phyloP scores from a whole-genome alignment of 2,888 invertebrate species.

The Caenorhabditis virilis region DNA sequence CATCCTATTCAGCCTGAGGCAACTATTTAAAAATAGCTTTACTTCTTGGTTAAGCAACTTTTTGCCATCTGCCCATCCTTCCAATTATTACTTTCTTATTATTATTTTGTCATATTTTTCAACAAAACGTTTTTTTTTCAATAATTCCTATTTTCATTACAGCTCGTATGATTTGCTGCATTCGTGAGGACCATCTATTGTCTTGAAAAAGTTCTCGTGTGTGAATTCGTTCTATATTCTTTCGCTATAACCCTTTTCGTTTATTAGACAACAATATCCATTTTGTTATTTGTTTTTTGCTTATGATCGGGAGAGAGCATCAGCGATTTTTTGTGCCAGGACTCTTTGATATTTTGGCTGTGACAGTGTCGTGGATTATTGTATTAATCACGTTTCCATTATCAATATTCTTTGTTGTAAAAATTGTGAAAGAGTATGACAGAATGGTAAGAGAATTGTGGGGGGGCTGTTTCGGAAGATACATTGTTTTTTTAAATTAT shows the following conservation, averaged over 20 bases:
- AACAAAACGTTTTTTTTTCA: too few relatives aligned
- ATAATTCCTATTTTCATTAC: too few relatives aligned
- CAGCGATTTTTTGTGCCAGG: constrained; percentile 12
- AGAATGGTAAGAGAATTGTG: constrained; percentile 63
- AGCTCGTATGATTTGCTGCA: too few relatives aligned
- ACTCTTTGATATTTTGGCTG: constrained; percentile 15
- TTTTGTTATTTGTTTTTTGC: too few relatives aligned
- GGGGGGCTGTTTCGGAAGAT: neutral
- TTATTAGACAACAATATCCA: too few relatives aligned
- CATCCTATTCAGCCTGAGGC: constrained; percentile 37
- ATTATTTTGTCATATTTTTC: constrained; percentile 6
- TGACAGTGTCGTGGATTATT: constrained; percentile 52
- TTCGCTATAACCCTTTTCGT: too few relatives aligned
- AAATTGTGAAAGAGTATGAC: constrained; percentile 69
- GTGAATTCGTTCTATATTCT: too few relatives aligned
- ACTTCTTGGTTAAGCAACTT: constrained; percentile 5
- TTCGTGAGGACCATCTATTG: too few relatives aligned
- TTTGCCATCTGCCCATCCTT: constrained; percentile 19
- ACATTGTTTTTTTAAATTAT: constrained; percentile 5
- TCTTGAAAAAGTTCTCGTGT: too few relatives aligned
- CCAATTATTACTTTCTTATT: constrained; percentile 9
- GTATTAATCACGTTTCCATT: constrained; percentile 67
- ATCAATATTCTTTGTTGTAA: constrained; percentile 65
- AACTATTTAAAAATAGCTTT: constrained; percentile 17
- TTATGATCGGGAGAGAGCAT: constrained; percentile 25